Evolutionary conservation across 2,797 vertebrate species (phyloP).

Genomic region (Pelobates cultripes): DNA sequence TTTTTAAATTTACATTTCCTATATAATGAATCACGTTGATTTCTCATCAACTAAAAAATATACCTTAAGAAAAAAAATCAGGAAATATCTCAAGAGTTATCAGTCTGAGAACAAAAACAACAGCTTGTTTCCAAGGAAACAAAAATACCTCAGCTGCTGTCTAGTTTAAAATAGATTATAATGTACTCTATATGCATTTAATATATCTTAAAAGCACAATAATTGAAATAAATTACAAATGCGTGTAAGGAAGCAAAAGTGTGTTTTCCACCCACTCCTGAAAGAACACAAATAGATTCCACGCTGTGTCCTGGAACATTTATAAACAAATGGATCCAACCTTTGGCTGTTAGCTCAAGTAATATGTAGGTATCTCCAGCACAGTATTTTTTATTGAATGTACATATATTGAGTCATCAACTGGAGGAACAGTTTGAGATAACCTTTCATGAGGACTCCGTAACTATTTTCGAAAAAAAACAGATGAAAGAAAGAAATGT

Average conservation of each 20-base stretch:
- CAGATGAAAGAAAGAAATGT: too few species aligned
- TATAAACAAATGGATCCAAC: slow-evolving; percentile 5
- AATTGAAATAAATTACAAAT: slow-evolving; percentile 7
- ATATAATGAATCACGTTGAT: neutral
- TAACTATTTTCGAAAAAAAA: too few species aligned
- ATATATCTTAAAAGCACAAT: slow-evolving; percentile 19
- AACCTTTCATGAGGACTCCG: too few species aligned
- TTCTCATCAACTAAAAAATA: neutral
- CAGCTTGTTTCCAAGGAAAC: slow-evolving; percentile 1
- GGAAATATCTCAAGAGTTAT: too few species aligned
- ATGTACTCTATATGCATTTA: neutral
- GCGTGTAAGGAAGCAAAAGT: neutral
- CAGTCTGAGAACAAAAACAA: neutral
- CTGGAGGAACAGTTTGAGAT: neutral
- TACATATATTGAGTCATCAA: neutral
- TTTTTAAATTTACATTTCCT: neutral
- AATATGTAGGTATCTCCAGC: neutral
- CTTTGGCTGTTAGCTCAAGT: neutral
- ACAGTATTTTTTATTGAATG: neutral
- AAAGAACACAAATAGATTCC: slow-evolving; percentile 13
- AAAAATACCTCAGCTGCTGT: slow-evolving; percentile 9
- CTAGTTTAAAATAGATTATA: slow-evolving; percentile 1
- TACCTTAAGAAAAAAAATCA: neutral
- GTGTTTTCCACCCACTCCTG: slow-evolving; percentile 9
- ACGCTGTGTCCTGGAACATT: neutral